Evolutionary conservation across 2,113 vertebrate genomes (phyloP).

Genomic region (Eonycteris spelaea): DNA sequence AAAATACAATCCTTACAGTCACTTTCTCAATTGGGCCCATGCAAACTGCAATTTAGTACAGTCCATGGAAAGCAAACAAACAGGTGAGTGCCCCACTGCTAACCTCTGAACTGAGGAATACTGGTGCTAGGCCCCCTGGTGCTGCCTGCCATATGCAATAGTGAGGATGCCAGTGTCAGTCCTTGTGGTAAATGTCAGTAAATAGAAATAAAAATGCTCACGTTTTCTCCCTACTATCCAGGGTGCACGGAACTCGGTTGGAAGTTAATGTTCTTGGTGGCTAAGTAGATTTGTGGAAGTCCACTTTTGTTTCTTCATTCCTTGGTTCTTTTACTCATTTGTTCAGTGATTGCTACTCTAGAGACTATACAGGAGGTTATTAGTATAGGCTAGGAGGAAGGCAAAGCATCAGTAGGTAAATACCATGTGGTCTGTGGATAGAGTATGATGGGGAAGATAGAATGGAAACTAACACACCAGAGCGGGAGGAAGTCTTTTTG

Average conservation of each 20-base stretch:
- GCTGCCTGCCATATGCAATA: too few relatives aligned
- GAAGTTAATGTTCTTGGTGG: not conserved
- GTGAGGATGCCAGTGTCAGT: not conserved
- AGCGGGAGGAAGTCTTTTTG: not conserved
- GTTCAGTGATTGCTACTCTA: not conserved
- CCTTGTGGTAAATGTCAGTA: not conserved
- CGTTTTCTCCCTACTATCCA: not conserved
- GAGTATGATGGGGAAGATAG: rapidly evolving
- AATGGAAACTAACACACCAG: not conserved
- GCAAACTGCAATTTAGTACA: not conserved
- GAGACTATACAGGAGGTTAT: not conserved
- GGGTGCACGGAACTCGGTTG: not conserved
- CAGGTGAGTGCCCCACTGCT: not conserved
- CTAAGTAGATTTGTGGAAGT: not conserved
- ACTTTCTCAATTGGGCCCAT: not conserved
- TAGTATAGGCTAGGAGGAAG: not conserved
- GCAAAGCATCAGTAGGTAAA: not conserved
- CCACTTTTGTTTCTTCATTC: not conserved
- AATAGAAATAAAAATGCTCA: not conserved
- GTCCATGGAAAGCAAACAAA: not conserved
- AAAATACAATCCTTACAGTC: not conserved
- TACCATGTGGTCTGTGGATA: rapidly evolving
- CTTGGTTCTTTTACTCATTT: not conserved
- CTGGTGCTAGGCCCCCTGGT: rapidly evolving
- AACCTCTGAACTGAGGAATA: too few relatives aligned